Conservation (phyloP, 2,113 vertebrate genomes). For the Tragelaphus scriptus region DNA sequence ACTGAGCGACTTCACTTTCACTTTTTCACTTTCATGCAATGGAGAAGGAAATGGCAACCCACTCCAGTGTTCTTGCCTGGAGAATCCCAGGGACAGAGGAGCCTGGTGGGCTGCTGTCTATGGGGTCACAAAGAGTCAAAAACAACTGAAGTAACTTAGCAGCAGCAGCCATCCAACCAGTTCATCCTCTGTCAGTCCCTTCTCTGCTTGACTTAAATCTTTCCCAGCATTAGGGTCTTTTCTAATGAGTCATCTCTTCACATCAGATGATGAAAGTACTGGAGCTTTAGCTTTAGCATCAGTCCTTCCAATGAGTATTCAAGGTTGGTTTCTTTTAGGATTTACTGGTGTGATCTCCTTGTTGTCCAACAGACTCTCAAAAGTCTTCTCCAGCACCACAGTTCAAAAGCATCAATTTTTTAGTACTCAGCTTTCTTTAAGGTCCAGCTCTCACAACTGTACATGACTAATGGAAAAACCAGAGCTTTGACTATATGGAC, state of each 20-base stretch:
- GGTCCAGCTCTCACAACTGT: background rate
- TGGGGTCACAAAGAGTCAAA: rapidly evolving
- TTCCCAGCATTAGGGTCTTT: background rate
- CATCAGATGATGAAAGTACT: background rate
- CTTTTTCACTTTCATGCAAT: no score
- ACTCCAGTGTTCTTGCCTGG: no score
- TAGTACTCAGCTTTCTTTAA: background rate
- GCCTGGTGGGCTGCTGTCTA: no score
- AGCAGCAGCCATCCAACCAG: background rate
- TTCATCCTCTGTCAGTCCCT: background rate
- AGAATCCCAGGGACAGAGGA: no score
- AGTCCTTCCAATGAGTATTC: background rate
- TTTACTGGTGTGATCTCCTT: background rate
- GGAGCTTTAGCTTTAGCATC: background rate
- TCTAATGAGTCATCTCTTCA: background rate
- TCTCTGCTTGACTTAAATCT: background rate
- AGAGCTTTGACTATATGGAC: background rate
- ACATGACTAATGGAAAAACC: background rate
- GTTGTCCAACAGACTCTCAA: background rate
- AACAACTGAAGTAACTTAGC: no score
- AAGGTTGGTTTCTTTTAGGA: background rate
- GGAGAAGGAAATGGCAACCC: no score
- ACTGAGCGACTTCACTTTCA: no score
- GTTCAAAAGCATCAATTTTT: background rate
- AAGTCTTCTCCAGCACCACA: background rate